These are phyloP conservation scores for Chaenodraco wilsoni DNA, from an alignment of 2,797 vertebrate genomes.

Conservation along the genomic window DNA sequence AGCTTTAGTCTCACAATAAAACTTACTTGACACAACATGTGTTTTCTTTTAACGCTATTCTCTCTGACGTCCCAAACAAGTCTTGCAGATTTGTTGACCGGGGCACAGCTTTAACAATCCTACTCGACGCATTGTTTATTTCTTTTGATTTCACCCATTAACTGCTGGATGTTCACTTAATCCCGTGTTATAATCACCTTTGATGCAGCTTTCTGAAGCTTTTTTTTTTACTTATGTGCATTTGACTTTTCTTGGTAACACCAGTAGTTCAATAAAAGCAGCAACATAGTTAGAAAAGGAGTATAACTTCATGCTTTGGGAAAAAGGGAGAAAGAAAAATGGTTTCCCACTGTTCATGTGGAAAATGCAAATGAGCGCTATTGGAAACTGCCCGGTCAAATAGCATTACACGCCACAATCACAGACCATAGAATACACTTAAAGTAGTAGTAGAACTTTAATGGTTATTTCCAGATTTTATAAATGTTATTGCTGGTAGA, in stretches of 20 bases:
- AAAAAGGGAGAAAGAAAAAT: neutral
- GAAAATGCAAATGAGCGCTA: conserved; percentile 20
- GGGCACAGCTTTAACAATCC: neutral
- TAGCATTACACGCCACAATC: neutral
- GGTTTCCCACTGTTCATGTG: conserved; percentile 6
- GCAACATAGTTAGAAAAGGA: neutral
- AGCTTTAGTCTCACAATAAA: neutral
- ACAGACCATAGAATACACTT: neutral
- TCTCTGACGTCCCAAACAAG: neutral
- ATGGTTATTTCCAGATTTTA: conserved; percentile 17
- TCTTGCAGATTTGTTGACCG: conserved; percentile 7
- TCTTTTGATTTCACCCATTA: neutral
- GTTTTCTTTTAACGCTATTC: neutral
- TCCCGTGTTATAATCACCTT: neutral
- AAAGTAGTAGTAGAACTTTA: conserved; percentile 6
- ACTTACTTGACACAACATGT: conserved; percentile 2
- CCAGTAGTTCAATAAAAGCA: conserved; percentile 7
- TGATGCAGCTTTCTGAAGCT: neutral
- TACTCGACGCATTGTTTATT: neutral
- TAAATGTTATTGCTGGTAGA: conserved; percentile 17
- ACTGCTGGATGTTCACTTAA: neutral
- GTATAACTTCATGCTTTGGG: too few species aligned
- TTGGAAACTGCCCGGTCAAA: conserved; percentile 2
- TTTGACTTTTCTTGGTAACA: conserved; percentile 1
- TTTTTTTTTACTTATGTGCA: neutral